Conservation (phyloP, 1,140 invertebrate species). For the Achroia grisella region DNA sequence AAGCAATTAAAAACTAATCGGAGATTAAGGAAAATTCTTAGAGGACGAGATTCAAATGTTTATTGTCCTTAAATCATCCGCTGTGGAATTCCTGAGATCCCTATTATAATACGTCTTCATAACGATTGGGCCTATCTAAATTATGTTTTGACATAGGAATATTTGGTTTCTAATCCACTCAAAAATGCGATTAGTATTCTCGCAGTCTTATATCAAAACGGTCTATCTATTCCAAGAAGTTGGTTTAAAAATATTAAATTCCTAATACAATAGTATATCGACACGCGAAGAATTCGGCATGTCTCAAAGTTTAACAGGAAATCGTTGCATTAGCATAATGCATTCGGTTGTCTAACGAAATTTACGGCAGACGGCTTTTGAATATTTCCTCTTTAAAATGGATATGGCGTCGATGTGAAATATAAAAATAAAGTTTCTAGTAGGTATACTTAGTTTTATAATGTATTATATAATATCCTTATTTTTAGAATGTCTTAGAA, state of each 20-base stretch:
- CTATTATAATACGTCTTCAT: conserved; percentile 48
- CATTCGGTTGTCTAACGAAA: conserved; percentile 47
- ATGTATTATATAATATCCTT: no score
- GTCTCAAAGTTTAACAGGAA: conserved; percentile 43
- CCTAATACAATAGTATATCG: conserved; percentile 39
- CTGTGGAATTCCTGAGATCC: conserved; percentile 36
- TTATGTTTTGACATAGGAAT: conserved; percentile 51
- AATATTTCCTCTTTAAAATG: conserved; percentile 30
- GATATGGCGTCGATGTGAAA: conserved; percentile 20
- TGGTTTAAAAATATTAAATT: conserved; percentile 26
- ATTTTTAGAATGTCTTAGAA: no score
- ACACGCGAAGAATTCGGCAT: conserved; percentile 41
- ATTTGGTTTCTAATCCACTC: conserved; percentile 27
- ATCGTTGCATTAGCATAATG: conserved; percentile 55
- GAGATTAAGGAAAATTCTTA: conserved; percentile 41
- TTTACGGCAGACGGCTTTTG: conserved; percentile 29
- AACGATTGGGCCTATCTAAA: conserved; percentile 42
- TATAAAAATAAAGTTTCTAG: conserved; percentile 19
- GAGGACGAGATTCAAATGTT: conserved; percentile 35
- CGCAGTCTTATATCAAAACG: conserved; percentile 32
- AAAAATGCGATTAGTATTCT: conserved; percentile 17
- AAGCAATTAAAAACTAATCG: conserved; percentile 58
- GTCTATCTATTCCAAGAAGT: conserved; percentile 17
- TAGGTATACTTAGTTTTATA: no score
- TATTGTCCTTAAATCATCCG: conserved; percentile 53